Evolutionary conservation across 2,888 invertebrate genomes (phyloP).

Genomic region (Leptopilina myrica): DNA sequence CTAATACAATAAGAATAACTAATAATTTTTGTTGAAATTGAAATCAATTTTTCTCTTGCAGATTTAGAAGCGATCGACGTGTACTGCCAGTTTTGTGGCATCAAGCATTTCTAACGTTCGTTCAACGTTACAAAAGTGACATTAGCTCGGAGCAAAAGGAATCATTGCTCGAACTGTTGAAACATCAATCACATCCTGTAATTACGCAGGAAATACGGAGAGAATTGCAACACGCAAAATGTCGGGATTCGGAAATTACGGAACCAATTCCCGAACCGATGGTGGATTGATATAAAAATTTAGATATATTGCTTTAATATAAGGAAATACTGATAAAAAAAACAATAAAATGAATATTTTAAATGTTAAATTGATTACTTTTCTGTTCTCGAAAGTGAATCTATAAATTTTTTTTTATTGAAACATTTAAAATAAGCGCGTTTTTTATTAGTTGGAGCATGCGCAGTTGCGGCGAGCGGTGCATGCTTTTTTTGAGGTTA

Average conservation of each 20-base stretch:
- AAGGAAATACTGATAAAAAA: too few relatives aligned
- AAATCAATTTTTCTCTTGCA: slow-evolving; percentile 70
- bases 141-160: slow-evolving; percentile 95
- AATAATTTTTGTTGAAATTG: too few relatives aligned
- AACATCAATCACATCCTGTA: slow-evolving; percentile 83
- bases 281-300: slow-evolving; percentile 39
- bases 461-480: too few relatives aligned
- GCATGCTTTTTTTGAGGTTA: too few relatives aligned
- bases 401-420: too few relatives aligned
- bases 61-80: slow-evolving; percentile 90
- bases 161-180: slow-evolving; percentile 87
- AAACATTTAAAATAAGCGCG: too few relatives aligned
- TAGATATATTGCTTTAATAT: too few relatives aligned
- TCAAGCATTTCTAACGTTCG: slow-evolving; percentile 94
- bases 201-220: slow-evolving; percentile 91
- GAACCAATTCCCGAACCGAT: slow-evolving; percentile 68
- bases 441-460: too few relatives aligned
- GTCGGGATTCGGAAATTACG: slow-evolving; percentile 84
- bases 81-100: slow-evolving; percentile 98
- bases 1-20: too few relatives aligned
- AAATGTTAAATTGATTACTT: too few relatives aligned
- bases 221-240: slow-evolving; percentile 89
- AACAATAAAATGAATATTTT: too few relatives aligned
- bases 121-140: slow-evolving; percentile 96
- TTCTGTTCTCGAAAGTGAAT: too few relatives aligned